These are phyloP conservation scores for Typhlichthys subterraneus DNA, from an alignment of 2,797 vertebrate species.

Conservation along the genomic window DNA sequence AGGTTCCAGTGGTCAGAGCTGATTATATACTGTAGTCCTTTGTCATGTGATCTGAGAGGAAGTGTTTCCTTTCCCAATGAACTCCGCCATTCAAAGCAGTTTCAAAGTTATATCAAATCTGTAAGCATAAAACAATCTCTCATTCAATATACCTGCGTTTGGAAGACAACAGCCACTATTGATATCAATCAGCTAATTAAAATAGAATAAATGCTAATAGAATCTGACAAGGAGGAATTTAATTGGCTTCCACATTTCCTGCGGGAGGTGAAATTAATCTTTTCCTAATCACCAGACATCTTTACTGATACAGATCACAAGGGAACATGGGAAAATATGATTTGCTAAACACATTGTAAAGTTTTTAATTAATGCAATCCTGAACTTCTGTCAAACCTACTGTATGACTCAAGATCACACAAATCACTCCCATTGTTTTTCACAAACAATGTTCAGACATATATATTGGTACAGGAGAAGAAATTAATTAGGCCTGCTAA, in stretches of 20 bases:
- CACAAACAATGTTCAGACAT: no score
- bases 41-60: background rate
- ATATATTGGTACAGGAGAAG: no score
- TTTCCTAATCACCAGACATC: background rate
- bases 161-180: background rate
- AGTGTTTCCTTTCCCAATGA: background rate
- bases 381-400: no score
- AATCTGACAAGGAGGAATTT: slow-evolving; percentile 5
- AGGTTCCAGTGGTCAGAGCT: no score
- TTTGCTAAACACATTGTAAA: background rate
- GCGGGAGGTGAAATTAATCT: background rate
- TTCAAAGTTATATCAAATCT: background rate
- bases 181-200: slow-evolving; percentile 8
- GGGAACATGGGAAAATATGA: background rate
- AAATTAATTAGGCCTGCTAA: no score
- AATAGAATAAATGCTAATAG: background rate
- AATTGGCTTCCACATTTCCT: background rate
- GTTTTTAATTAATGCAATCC: slow-evolving; percentile 8
- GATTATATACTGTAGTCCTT: no score
- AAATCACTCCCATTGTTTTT: no score
- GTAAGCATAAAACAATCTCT: background rate
- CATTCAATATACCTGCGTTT: background rate
- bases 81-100: background rate
- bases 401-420: no score
- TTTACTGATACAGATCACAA: slow-evolving; percentile 13